Conservation (phyloP, 2,888 invertebrate genomes). For the Epistrophe grossulariae region DNA sequence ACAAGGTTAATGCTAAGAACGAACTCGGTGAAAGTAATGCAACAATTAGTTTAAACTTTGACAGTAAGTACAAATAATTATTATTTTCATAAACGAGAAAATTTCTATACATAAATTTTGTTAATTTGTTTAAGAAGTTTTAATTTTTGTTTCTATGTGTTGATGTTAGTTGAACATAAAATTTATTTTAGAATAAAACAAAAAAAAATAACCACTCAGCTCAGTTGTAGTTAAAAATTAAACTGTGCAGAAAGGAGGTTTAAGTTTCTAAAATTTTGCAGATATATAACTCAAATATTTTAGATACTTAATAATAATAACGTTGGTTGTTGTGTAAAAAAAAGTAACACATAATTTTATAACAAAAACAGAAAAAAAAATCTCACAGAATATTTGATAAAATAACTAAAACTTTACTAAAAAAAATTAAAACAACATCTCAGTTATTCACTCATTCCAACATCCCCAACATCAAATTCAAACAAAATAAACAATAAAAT, state of each 20-base stretch:
- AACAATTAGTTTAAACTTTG: conserved; percentile 98
- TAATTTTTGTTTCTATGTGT: conserved; percentile 16
- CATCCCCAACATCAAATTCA: background rate
- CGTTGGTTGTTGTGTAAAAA: conserved; percentile 6
- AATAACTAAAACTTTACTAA: conserved; percentile 21
- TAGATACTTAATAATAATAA: background rate
- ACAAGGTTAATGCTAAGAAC: conserved; percentile 98
- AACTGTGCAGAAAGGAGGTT: background rate
- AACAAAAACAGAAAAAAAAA: background rate
- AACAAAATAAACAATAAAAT: background rate
- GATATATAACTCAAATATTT: background rate
- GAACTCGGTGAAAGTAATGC: conserved; percentile 98
- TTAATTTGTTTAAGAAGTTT: conserved; percentile 1
- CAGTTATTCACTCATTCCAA: conserved; percentile 1
- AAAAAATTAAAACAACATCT: conserved; percentile 18
- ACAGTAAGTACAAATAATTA: conserved; percentile 92
- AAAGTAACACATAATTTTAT: background rate
- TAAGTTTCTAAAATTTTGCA: conserved; percentile 4
- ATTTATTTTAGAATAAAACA: background rate
- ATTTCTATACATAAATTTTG: conserved; percentile 1
- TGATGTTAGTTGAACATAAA: conserved; percentile 16
- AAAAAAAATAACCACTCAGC: background rate
- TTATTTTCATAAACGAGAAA: background rate
- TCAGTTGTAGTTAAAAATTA: background rate
- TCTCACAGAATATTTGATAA: background rate